Conservation (phyloP, 2,888 invertebrate genomes). For the Mycalesis mineus region DNA sequence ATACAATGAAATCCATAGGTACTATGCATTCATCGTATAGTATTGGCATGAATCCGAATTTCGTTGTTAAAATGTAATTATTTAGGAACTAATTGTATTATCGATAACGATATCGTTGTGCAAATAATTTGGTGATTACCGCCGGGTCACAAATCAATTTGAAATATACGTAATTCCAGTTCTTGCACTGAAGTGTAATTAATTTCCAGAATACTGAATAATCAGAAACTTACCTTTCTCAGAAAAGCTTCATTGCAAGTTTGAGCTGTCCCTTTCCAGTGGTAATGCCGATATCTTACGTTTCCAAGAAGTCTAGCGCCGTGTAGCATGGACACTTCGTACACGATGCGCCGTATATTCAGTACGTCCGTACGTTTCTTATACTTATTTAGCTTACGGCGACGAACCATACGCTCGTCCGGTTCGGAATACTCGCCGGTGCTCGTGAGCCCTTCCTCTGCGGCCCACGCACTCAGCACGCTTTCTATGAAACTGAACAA, state of each 20-base stretch:
- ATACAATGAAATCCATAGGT: background rate
- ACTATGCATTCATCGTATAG: background rate
- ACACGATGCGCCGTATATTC: slow-evolving; percentile 83
- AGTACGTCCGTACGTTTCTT: slow-evolving; percentile 82
- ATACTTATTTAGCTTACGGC: slow-evolving; percentile 79
- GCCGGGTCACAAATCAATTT: slow-evolving; percentile 1
- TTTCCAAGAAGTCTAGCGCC: slow-evolving; percentile 83
- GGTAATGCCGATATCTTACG: slow-evolving; percentile 85
- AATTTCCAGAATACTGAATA: background rate
- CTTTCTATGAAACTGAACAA: slow-evolving; percentile 89
- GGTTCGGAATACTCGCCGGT: slow-evolving; percentile 86
- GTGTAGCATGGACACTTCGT: slow-evolving; percentile 83
- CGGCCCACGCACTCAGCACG: slow-evolving; percentile 88
- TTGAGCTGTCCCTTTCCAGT: slow-evolving; percentile 91
- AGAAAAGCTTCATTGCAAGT: slow-evolving; percentile 93
- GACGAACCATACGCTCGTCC: slow-evolving; percentile 82
- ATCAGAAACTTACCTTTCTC: slow-evolving; percentile 82
- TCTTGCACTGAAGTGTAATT: background rate
- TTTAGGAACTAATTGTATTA: slow-evolving; percentile 9
- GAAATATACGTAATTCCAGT: background rate
- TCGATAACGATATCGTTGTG: background rate
- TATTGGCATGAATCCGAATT: background rate
- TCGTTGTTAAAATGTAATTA: slow-evolving; percentile 1
- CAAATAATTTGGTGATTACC: background rate
- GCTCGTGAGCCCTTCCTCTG: slow-evolving; percentile 83